Conservation (phyloP, 2,888 invertebrate species). For the Ornithoptera alexandrae region DNA sequence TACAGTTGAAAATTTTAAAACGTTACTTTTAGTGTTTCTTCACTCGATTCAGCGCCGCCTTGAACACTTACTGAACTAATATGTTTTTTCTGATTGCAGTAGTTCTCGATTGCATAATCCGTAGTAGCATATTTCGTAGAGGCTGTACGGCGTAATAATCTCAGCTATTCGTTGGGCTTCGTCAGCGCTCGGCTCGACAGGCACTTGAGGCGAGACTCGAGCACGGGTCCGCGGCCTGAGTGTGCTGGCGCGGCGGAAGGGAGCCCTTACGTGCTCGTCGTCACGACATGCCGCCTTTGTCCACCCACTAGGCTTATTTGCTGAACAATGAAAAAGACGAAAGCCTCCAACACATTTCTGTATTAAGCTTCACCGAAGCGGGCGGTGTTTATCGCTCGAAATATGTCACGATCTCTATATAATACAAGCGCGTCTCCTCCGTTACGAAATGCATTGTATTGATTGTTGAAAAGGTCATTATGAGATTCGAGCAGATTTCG, state of each 20-base stretch:
- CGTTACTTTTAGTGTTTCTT: slow-evolving; percentile 6
- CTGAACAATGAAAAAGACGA: slow-evolving; percentile 78
- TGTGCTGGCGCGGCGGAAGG: slow-evolving; percentile 78
- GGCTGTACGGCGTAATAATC: slow-evolving; percentile 65
- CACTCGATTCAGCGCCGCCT: neutral
- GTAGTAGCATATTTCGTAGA: slow-evolving; percentile 58
- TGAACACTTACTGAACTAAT: neutral
- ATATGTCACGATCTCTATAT: slow-evolving; percentile 57
- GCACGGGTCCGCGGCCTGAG: slow-evolving; percentile 61
- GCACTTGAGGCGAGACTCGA: slow-evolving; percentile 62
- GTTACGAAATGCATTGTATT: slow-evolving; percentile 63
- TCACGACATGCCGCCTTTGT: slow-evolving; percentile 75
- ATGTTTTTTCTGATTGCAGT: slow-evolving; percentile 6
- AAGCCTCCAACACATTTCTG: slow-evolving; percentile 64
- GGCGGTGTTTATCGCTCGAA: slow-evolving; percentile 52
- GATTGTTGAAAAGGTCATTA: slow-evolving; percentile 73
- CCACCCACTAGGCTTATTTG: slow-evolving; percentile 79
- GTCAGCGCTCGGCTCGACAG: slow-evolving; percentile 70
- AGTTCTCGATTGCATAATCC: slow-evolving; percentile 46
- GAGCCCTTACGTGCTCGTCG: slow-evolving; percentile 73
- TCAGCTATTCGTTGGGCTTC: slow-evolving; percentile 68
- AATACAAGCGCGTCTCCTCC: slow-evolving; percentile 53
- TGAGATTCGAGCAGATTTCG: slow-evolving; percentile 64
- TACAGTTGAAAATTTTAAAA: slow-evolving; percentile 36
- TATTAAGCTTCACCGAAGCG: slow-evolving; percentile 47